Conservation (phyloP, 1,140 invertebrate genomes). For the Drosophila nannoptera region DNA sequence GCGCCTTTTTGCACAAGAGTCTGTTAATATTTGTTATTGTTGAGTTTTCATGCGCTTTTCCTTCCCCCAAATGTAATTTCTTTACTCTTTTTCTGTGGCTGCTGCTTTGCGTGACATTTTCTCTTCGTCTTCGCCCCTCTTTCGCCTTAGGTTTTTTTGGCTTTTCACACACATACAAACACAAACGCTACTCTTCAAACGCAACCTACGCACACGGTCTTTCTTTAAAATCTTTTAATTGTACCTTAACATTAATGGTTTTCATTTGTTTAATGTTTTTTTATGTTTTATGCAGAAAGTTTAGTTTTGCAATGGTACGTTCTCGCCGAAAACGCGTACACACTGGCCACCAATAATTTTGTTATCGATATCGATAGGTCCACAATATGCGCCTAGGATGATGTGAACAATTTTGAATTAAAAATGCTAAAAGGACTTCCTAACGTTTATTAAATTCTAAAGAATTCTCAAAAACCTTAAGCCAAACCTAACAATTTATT, state of each 20-base stretch:
- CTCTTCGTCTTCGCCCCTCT: constrained; percentile 67
- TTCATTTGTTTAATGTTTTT: constrained; percentile 71
- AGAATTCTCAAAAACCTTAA: no score
- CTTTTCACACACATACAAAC: constrained; percentile 49
- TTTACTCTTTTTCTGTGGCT: constrained; percentile 71
- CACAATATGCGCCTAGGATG: constrained; percentile 14
- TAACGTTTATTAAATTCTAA: neutral
- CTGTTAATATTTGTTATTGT: constrained; percentile 47
- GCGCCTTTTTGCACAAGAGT: constrained; percentile 35
- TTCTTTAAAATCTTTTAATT: constrained; percentile 17
- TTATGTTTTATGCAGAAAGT: constrained; percentile 53
- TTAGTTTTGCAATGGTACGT: constrained; percentile 69
- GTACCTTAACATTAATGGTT: constrained; percentile 54
- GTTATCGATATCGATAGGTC: constrained; percentile 40
- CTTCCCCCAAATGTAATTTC: constrained; percentile 61
- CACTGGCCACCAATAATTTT: constrained; percentile 45
- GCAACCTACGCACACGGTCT: constrained; percentile 21
- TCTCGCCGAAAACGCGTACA: constrained; percentile 51
- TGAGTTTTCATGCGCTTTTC: constrained; percentile 46
- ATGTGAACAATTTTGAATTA: constrained; percentile 46
- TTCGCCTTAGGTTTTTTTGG: constrained; percentile 46
- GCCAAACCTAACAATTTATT: no score
- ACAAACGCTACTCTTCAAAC: constrained; percentile 26
- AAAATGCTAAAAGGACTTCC: constrained; percentile 20
- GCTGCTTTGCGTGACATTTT: constrained; percentile 76